Evolutionary conservation across 2,113 vertebrate species (phyloP), one percentile per base, ranked within the genome.

Genomic region (Chaetorhynchus papuensis): DNA sequence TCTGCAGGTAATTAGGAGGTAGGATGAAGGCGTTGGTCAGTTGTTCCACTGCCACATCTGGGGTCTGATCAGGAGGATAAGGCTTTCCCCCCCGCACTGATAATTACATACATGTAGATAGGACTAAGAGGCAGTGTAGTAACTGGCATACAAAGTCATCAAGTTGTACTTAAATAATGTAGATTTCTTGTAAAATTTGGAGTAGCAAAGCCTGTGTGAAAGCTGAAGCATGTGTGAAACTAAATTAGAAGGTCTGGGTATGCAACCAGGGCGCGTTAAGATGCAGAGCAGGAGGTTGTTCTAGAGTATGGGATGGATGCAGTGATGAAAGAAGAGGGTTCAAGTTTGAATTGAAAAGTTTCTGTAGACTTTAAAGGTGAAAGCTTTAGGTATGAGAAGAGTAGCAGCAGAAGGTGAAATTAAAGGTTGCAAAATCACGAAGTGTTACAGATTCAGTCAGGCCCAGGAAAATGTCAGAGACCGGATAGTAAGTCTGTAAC

Each of bases 71-170:
- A 30, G 53, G 20, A 26, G 49, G 49, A 26, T 49, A 49, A 49
- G 21, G 27, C 30, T 76, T 42, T 27, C 3, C 4, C 5, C 13
- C 8, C 3, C 5, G 0, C 42, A 23, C 6, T 27, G 26, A 10
- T 69, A 37, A 52, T 35, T 50, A 8, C 13, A 6, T 47, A 24
- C 6, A 24, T 33, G 6, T 31, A 21, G 33, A 9, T 53, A 4
- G 22, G 53, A 33, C 19, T 28, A 26, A 77, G 47, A 76, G 21
- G 18, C 35, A 52, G 10, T 13, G 2, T 27, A 59, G 19, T 53
- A 68, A 72, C 59, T 45, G 7, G 20, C 21, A 53, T 23, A 30
- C 21, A 28, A 49, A 59, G 15, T 47, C 23, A 50, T 33, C 13
- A 65, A 45, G 26, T 19, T 65, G 4, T 28, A 28, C 57, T 70